Percentiles rank a stretch among this genome's conserved stretches.
These are phyloP conservation scores for Heptranchias perlo DNA, from an alignment of 2,113 vertebrate genomes.

Conservation along the genomic window DNA sequence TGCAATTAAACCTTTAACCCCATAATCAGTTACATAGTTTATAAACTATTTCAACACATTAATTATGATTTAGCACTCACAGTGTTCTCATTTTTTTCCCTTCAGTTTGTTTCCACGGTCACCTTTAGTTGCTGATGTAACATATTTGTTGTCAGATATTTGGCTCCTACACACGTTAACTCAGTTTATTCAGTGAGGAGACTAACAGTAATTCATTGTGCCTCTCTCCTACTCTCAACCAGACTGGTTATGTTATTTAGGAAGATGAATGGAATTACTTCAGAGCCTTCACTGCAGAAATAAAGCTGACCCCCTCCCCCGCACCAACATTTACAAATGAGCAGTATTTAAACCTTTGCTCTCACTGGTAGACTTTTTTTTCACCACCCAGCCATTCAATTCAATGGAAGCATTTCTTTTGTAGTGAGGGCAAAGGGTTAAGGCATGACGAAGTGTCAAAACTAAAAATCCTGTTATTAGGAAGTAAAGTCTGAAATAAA, in stretches of 20 bases:
- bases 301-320: conserved; percentile 22
- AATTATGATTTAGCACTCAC: conserved; percentile 11
- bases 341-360: conserved; percentile 37
- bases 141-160: conserved; percentile 37
- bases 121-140: conserved; percentile 27
- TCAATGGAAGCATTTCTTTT: conserved; percentile 28
- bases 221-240: conserved; percentile 22
- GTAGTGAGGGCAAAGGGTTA: conserved; percentile 22
- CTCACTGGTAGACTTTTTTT: conserved; percentile 25
- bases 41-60: neutral
- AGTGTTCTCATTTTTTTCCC: neutral
- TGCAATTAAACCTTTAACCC: conserved; percentile 31
- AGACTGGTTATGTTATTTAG: conserved; percentile 36
- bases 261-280: conserved; percentile 37
- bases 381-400: conserved; percentile 33
- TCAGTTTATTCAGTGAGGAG: conserved; percentile 30
- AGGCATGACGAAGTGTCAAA: conserved; percentile 32
- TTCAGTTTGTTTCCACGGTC: conserved; percentile 14
- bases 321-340: conserved; percentile 38
- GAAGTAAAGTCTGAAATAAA: conserved; percentile 16
- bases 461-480: conserved; percentile 16
- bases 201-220: conserved; percentile 36
- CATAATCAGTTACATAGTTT: conserved; percentile 7
- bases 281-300: conserved; percentile 25
- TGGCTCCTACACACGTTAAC: conserved; percentile 17